Percentiles rank a stretch among this genome's conserved stretches.
phyloP scores from a whole-genome alignment of 2,113 vertebrate species.

The Suricata suricatta region DNA sequence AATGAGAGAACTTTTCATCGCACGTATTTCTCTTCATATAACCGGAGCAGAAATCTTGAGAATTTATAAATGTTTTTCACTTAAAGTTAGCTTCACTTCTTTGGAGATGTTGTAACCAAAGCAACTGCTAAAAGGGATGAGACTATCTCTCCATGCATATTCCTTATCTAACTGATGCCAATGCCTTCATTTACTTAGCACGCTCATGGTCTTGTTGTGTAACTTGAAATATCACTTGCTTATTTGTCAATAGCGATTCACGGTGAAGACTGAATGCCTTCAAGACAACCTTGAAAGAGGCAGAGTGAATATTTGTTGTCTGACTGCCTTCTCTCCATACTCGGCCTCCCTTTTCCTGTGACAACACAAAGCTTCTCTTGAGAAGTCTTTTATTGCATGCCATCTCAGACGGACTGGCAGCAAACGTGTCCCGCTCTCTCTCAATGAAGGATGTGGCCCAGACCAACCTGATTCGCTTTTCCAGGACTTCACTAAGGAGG shows the following conservation, averaged over 20 bases:
- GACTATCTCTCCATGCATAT: neutral
- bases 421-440: neutral
- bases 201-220: neutral
- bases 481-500: neutral
- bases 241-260: neutral
- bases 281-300: neutral
- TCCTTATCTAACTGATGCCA: neutral
- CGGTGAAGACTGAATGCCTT: neutral
- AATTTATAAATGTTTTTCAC: neutral
- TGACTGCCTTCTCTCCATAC: neutral
- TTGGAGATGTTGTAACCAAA: neutral
- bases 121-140: neutral
- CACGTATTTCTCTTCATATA: neutral
- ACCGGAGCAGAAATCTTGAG: neutral
- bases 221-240: neutral
- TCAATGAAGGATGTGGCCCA: neutral
- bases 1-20: neutral
- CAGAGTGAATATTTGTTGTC: neutral
- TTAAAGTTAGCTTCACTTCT: neutral
- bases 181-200: neutral
- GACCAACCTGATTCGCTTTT: neutral
- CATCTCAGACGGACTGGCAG: neutral
- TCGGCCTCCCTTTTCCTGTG: neutral
- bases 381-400: neutral
- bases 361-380: neutral